phyloP scores from a whole-genome alignment of 2,113 vertebrate species.

The Ovis aries region DNA sequence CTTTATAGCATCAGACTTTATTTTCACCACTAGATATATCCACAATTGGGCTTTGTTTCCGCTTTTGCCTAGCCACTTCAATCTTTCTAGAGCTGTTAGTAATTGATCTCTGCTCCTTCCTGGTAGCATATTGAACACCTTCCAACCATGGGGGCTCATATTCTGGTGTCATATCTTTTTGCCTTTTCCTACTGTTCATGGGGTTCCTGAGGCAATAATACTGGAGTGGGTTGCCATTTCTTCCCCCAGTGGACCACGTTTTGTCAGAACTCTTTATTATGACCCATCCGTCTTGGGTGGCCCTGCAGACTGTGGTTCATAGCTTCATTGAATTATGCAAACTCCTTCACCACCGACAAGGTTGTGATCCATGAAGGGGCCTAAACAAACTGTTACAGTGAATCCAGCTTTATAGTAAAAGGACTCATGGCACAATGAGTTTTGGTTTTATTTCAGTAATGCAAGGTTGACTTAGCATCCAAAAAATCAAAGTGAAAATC shows the following conservation, averaged over 20 bases:
- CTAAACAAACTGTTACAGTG: background rate
- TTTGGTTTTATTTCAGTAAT: background rate
- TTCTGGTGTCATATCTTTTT: background rate
- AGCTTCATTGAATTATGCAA: background rate
- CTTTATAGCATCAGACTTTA: background rate
- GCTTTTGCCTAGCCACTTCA: background rate
- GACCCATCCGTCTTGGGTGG: background rate
- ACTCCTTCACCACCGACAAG: background rate
- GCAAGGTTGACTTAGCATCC: background rate
- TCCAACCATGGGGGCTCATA: background rate
- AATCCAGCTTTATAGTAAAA: background rate
- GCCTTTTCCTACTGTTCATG: background rate
- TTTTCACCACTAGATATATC: background rate
- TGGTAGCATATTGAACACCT: background rate
- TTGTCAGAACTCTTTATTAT: background rate
- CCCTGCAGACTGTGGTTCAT: background rate
- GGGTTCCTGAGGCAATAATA: background rate
- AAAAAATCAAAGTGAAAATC: background rate
- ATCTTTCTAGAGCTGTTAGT: background rate
- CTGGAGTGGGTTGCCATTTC: background rate
- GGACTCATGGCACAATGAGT: too few species aligned
- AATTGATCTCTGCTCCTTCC: background rate
- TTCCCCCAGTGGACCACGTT: background rate
- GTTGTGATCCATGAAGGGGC: background rate
- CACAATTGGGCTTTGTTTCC: rapidly evolving